Evolutionary conservation across 1,140 invertebrate genomes (phyloP).

Genomic region (Helicoverpa zea): DNA sequence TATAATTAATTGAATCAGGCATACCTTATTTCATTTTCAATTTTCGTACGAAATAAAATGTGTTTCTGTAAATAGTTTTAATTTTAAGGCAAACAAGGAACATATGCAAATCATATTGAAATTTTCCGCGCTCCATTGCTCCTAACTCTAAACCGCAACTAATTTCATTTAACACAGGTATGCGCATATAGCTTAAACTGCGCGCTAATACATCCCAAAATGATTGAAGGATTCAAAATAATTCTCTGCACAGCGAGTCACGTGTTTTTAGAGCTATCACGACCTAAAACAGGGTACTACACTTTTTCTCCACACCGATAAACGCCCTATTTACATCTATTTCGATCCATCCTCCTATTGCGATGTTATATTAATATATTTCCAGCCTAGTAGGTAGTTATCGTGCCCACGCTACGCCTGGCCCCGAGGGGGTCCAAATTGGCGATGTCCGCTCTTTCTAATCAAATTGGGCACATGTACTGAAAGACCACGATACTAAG

Average conservation of each 20-base stretch:
- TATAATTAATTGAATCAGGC: background rate
- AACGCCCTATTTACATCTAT: slow-evolving; percentile 12
- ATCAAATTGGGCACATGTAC: slow-evolving; percentile 65
- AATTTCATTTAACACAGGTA: no score
- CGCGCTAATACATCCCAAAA: no score
- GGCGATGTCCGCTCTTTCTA: slow-evolving; percentile 73
- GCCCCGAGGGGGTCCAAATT: slow-evolving; percentile 67
- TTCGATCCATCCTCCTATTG: slow-evolving; percentile 17
- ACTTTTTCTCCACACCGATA: background rate
- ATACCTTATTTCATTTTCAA: background rate
- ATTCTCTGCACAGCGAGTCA: background rate
- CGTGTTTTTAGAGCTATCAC: background rate
- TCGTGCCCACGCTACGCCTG: slow-evolving; percentile 45
- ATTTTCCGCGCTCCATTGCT: no score
- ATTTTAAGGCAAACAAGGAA: no score
- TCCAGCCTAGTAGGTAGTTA: slow-evolving; percentile 43
- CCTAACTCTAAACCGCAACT: no score
- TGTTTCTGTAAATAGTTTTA: no score
- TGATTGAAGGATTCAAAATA: no score
- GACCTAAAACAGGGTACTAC: background rate
- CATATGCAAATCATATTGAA: no score
- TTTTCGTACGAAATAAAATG: no score
- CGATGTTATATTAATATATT: slow-evolving; percentile 29
- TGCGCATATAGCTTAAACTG: no score
- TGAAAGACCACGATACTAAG: slow-evolving; percentile 62